These are phyloP conservation scores for Onychorhynchus coronatus DNA, from an alignment of 2,113 vertebrate genomes.

Conservation along the genomic window DNA sequence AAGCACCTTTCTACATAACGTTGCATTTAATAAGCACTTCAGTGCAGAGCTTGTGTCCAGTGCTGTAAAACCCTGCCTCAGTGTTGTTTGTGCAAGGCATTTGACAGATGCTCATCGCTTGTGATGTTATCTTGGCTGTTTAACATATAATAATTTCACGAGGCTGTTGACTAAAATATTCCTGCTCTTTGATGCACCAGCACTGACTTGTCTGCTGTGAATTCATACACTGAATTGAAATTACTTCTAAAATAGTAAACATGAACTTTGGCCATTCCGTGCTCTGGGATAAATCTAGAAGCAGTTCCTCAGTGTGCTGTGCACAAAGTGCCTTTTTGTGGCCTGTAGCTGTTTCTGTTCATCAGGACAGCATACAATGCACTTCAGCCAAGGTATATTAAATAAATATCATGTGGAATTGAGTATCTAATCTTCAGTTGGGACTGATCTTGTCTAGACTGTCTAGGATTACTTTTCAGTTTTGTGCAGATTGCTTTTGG, in stretches of 20 bases:
- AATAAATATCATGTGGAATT: not conserved
- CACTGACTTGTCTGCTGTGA: conserved; percentile 46
- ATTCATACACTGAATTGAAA: not conserved
- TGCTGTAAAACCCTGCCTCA: not conserved
- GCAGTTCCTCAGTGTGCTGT: accelerated
- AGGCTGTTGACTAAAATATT: conserved; percentile 55
- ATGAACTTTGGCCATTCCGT: conserved; percentile 21
- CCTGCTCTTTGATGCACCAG: conserved; percentile 57
- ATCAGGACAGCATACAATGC: not conserved
- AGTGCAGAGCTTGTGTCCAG: not conserved
- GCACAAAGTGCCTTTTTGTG: not conserved
- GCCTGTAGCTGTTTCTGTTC: not conserved
- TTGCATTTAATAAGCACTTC: not conserved
- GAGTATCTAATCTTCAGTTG: not conserved
- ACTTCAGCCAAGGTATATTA: not conserved
- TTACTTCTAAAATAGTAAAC: conserved; percentile 39
- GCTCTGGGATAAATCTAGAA: not conserved
- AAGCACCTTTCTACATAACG: not conserved
- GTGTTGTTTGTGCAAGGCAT: not conserved
- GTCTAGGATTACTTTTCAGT: not conserved
- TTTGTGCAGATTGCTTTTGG: not conserved
- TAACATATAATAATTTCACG: not conserved
- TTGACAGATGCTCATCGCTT: not conserved
- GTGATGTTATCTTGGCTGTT: not conserved
- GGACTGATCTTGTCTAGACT: not conserved